Evolutionary conservation across 2,113 vertebrate genomes (phyloP).

Genomic region (Phylloscopus trochiloides): DNA sequence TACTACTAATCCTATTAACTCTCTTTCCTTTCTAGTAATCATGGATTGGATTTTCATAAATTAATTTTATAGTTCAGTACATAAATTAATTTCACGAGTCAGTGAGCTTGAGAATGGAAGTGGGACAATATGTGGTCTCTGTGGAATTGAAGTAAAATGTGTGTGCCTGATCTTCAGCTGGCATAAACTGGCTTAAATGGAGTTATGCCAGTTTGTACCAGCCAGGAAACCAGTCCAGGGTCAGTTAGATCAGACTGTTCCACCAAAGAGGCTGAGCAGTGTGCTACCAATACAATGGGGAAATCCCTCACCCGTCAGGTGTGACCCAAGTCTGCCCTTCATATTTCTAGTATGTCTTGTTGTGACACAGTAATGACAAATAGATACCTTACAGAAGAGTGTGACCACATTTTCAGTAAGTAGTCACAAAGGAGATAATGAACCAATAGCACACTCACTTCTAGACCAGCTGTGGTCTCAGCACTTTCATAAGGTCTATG

Average conservation of each 20-base stretch:
- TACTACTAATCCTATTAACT: conserved; percentile 55
- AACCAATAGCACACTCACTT: neutral
- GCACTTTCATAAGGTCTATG: neutral
- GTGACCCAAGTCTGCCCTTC: neutral
- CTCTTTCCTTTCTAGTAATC: conserved; percentile 43
- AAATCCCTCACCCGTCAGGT: neutral
- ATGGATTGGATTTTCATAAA: conserved; percentile 58
- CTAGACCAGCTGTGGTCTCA: neutral
- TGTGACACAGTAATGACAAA: neutral
- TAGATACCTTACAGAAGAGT: neutral
- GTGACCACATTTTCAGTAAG: neutral
- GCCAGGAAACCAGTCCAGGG: neutral
- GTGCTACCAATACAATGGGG: neutral
- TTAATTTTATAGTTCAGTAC: conserved; percentile 64
- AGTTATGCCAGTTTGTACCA: neutral
- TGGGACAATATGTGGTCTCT: conserved; percentile 24
- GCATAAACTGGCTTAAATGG: neutral
- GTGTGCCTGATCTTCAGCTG: conserved; percentile 23
- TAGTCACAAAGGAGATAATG: neutral
- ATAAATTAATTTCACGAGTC: conserved; percentile 65
- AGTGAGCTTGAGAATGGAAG: conserved; percentile 42
- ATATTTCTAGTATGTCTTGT: neutral
- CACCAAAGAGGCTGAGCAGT: neutral
- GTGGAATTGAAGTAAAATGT: conserved; percentile 21
- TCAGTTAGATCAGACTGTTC: neutral